phyloP scores from a whole-genome alignment of 2,888 invertebrate species.

The Protodeltote pygarga region DNA sequence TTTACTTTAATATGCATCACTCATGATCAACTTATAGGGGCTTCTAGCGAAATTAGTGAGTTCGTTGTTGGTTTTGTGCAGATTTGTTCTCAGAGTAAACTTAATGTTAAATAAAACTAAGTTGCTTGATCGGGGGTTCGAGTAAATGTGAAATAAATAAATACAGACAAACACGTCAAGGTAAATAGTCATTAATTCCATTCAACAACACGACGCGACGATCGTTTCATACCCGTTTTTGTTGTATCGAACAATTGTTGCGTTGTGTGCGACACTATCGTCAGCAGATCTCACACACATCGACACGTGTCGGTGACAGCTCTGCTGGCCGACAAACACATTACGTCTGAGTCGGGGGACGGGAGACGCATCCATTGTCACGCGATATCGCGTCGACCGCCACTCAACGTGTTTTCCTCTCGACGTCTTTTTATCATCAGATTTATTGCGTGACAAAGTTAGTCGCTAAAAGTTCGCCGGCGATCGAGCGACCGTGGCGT shows the following conservation, averaged over 20 bases:
- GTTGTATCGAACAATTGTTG: no score
- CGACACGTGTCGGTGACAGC: background rate
- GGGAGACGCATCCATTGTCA: background rate
- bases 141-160: background rate
- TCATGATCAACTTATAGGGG: slow-evolving; percentile 34
- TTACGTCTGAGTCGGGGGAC: background rate
- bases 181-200: no score
- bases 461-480: slow-evolving; percentile 12
- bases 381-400: background rate
- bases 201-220: no score
- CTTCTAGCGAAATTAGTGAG: slow-evolving; percentile 42
- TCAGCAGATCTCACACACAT: background rate
- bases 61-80: slow-evolving; percentile 10
- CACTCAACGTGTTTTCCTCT: slow-evolving; percentile 3
- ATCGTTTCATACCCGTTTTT: no score
- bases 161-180: no score
- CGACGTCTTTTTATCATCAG: slow-evolving; percentile 3
- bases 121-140: background rate
- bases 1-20: slow-evolving; percentile 36
- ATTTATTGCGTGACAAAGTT: slow-evolving; percentile 31
- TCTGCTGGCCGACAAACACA: background rate
- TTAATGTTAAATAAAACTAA: slow-evolving; percentile 5
- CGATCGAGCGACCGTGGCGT: no score
- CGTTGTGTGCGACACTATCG: background rate
- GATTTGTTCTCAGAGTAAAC: slow-evolving; percentile 16